These are phyloP conservation scores for Agriopis marginaria DNA, from an alignment of 2,888 invertebrate species.

Conservation along the genomic window DNA sequence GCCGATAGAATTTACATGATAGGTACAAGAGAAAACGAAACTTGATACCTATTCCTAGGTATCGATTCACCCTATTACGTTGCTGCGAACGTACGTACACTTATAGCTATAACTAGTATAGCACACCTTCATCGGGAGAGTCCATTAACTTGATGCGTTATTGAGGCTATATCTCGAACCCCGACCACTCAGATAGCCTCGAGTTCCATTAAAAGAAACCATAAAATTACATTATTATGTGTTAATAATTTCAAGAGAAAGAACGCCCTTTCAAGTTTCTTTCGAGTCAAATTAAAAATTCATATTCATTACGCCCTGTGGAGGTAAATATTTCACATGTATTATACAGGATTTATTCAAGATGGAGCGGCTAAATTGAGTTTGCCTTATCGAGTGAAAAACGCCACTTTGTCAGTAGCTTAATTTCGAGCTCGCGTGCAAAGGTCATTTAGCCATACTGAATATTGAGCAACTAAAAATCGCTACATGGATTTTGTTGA, in stretches of 20 bases:
- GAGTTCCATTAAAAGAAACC: slow-evolving; percentile 83
- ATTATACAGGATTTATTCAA: slow-evolving; percentile 57
- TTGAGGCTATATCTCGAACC: slow-evolving; percentile 74
- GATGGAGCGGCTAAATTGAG: slow-evolving; percentile 59
- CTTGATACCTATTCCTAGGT: slow-evolving; percentile 39
- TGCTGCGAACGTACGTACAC: slow-evolving; percentile 27
- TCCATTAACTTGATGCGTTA: slow-evolving; percentile 81
- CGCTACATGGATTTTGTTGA: slow-evolving; percentile 58
- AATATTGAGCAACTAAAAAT: slow-evolving; percentile 55
- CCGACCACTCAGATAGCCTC: slow-evolving; percentile 74
- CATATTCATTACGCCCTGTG: slow-evolving; percentile 59
- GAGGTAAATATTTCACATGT: slow-evolving; percentile 59
- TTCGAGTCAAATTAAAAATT: slow-evolving; percentile 73
- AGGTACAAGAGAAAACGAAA: slow-evolving; percentile 40
- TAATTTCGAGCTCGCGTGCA: slow-evolving; percentile 56
- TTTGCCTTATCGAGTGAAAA: slow-evolving; percentile 66
- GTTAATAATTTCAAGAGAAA: slow-evolving; percentile 83
- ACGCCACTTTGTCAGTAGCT: slow-evolving; percentile 60
- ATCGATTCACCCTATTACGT: slow-evolving; percentile 33
- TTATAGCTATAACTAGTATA: slow-evolving; percentile 40
- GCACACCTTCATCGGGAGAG: slow-evolving; percentile 61
- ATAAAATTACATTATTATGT: slow-evolving; percentile 86
- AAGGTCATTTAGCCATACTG: slow-evolving; percentile 57
- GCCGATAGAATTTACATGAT: slow-evolving; percentile 34
- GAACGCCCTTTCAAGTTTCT: slow-evolving; percentile 62